Conservation (phyloP, 2,888 invertebrate genomes). For the Epinotia brunnichana region DNA sequence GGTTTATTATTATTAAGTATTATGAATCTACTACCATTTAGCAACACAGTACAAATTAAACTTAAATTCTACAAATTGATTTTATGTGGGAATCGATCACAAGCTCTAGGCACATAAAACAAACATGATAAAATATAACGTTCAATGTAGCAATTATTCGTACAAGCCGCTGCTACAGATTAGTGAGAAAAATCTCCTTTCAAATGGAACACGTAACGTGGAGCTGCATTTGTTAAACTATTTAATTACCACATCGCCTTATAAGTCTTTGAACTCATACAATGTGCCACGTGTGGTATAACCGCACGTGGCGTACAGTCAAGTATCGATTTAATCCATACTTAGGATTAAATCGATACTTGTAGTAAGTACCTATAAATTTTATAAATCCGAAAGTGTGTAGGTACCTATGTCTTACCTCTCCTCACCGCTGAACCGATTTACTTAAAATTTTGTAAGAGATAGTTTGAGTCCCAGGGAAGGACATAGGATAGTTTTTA, state of each 20-base stretch:
- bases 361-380: too few species aligned
- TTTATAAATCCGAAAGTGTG: too few species aligned
- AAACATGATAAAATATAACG: neutral
- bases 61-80: neutral
- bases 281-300: neutral
- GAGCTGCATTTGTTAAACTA: neutral
- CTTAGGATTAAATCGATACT: too few species aligned
- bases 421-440: too few species aligned
- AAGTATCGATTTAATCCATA: too few species aligned
- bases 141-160: neutral
- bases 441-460: too few species aligned
- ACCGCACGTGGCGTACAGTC: neutral
- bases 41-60: too few species aligned
- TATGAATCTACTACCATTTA: too few species aligned
- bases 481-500: too few species aligned
- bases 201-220: slow-evolving; percentile 1
- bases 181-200: slow-evolving; percentile 19
- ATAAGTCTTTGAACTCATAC: neutral
- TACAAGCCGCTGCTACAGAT: slow-evolving; percentile 7
- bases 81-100: neutral
- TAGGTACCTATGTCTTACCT: too few species aligned
- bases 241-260: neutral
- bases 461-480: too few species aligned
- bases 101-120: neutral
- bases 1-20: too few species aligned